These are phyloP conservation scores for Intellagama lesueurii DNA, from an alignment of 2,797 vertebrate genomes.

Conservation along the genomic window DNA sequence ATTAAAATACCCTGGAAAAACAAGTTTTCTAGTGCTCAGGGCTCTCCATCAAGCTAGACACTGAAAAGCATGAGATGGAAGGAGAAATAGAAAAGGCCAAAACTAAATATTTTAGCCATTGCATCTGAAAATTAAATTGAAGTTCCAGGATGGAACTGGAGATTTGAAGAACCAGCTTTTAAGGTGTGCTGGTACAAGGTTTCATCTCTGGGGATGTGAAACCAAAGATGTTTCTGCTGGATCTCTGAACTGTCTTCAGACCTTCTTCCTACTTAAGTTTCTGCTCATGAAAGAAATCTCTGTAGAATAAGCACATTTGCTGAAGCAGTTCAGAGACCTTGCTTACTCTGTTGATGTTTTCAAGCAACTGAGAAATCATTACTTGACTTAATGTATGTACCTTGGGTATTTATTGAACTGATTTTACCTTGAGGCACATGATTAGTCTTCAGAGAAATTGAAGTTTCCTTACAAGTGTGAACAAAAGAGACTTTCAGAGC, in stretches of 20 bases:
- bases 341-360: conserved; percentile 55
- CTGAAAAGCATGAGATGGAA: too few relatives aligned
- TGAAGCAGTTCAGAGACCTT: conserved; percentile 31
- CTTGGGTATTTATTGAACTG: conserved; percentile 54
- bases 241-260: neutral
- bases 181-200: too few relatives aligned
- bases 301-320: conserved; percentile 54
- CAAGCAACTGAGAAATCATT: conserved; percentile 58
- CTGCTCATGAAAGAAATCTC: conserved; percentile 27
- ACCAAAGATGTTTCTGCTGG: neutral
- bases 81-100: too few relatives aligned
- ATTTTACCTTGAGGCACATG: conserved; percentile 34
- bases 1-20: too few relatives aligned
- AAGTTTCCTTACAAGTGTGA: conserved; percentile 20
- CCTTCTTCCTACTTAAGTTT: conserved; percentile 5
- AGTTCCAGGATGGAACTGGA: too few relatives aligned
- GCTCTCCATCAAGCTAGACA: too few relatives aligned
- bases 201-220: too few relatives aligned
- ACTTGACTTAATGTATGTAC: conserved; percentile 63
- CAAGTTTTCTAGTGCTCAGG: too few relatives aligned
- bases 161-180: too few relatives aligned
- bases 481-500: neutral
- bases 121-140: too few relatives aligned
- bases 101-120: too few relatives aligned
- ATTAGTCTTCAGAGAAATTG: conserved; percentile 24